Conservation (phyloP, 2,888 invertebrate genomes). For the Drosophila monieri region DNA sequence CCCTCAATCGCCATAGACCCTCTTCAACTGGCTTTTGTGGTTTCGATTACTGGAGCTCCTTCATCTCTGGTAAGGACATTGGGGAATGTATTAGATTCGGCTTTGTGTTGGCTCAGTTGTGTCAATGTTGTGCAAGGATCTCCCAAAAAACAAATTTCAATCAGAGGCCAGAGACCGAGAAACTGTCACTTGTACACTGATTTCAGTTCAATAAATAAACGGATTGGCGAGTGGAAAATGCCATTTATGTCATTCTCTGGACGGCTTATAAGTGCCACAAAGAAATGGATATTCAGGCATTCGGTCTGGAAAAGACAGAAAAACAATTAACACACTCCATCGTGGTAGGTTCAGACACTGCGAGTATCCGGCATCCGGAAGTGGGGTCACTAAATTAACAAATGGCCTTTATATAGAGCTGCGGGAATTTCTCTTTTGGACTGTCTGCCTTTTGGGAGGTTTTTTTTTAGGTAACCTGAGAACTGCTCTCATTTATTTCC, state of each 20-base stretch:
- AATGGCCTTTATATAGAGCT: slow-evolving; percentile 7
- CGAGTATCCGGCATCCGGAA: slow-evolving; percentile 36
- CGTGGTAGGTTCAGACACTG: slow-evolving; percentile 15
- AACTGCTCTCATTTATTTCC: background rate
- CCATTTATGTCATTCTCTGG: slow-evolving; percentile 28
- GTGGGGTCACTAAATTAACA: slow-evolving; percentile 30
- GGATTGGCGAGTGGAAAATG: slow-evolving; percentile 29
- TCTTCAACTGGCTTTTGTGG: slow-evolving; percentile 50
- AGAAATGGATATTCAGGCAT: slow-evolving; percentile 23
- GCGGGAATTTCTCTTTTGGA: slow-evolving; percentile 30
- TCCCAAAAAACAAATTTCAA: slow-evolving; percentile 38
- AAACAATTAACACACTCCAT: slow-evolving; percentile 49
- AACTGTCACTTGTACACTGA: slow-evolving; percentile 37
- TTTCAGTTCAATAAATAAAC: slow-evolving; percentile 32
- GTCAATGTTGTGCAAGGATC: slow-evolving; percentile 50
- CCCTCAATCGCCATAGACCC: slow-evolving; percentile 14
- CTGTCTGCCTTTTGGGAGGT: slow-evolving; percentile 1
- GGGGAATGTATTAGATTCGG: slow-evolving; percentile 36
- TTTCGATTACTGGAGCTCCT: slow-evolving; percentile 47
- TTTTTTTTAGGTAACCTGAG: slow-evolving; percentile 3
- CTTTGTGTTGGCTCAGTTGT: slow-evolving; percentile 41
- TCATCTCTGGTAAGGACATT: slow-evolving; percentile 43
- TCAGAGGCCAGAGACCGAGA: slow-evolving; percentile 16
- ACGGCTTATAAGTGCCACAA: slow-evolving; percentile 42
- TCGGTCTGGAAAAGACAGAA: slow-evolving; percentile 15